Evolutionary conservation across 2,113 vertebrate species (phyloP).

Genomic region (Montifringilla adamsi): DNA sequence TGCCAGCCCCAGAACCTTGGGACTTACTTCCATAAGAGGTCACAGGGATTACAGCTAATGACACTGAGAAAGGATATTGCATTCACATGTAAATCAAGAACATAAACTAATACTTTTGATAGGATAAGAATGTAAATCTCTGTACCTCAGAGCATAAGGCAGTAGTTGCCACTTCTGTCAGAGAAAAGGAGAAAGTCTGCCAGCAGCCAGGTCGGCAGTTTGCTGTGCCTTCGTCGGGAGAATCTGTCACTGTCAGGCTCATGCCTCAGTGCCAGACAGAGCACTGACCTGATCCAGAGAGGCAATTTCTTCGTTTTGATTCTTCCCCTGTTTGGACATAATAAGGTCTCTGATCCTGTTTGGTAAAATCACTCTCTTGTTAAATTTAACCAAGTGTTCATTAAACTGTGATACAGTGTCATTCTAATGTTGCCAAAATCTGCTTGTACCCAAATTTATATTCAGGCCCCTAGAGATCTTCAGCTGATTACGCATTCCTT

Average conservation of each 20-base stretch:
- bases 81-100: background rate
- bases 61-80: background rate
- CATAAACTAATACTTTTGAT: background rate
- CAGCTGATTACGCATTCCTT: background rate
- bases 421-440: background rate
- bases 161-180: background rate
- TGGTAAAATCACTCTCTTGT: background rate
- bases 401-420: background rate
- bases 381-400: background rate
- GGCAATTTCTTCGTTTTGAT: background rate
- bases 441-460: background rate
- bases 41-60: background rate
- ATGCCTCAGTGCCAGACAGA: accelerated
- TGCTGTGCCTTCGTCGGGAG: background rate
- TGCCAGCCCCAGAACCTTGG: accelerated
- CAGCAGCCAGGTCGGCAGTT: background rate
- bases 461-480: background rate
- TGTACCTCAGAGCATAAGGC: background rate
- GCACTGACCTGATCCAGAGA: background rate
- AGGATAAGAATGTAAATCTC: background rate
- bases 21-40: background rate
- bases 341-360: background rate
- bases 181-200: background rate
- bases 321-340: background rate
- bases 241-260: background rate